phyloP scores from a whole-genome alignment of 2,797 vertebrate species.

The Hydrocynus forskahlii region DNA sequence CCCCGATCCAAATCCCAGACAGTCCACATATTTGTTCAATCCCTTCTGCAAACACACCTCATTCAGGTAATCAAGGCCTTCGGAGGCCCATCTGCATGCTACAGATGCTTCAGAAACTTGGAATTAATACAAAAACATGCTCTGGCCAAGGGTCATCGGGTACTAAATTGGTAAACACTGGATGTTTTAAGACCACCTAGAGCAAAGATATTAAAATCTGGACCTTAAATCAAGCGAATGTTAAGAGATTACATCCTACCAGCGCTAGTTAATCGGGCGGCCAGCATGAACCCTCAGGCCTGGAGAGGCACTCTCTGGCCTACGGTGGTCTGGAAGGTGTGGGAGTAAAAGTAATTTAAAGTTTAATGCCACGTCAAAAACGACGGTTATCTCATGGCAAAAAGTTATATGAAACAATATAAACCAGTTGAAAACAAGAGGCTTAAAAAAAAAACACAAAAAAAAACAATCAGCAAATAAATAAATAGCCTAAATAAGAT shows the following conservation, averaged over 20 bases:
- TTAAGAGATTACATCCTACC: neutral
- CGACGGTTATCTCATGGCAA: too few species aligned
- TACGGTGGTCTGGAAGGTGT: neutral
- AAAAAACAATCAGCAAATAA: too few species aligned
- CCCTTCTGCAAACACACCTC: neutral
- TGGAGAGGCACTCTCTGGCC: neutral
- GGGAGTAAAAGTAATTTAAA: too few species aligned
- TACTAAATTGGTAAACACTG: neutral
- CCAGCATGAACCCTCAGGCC: neutral
- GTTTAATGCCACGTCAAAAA: too few species aligned
- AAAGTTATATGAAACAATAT: too few species aligned
- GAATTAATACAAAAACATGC: neutral
- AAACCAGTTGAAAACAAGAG: too few species aligned
- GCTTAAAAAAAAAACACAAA: too few species aligned
- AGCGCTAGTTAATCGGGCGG: neutral
- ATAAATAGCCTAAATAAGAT: too few species aligned
- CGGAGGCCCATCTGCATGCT: too few species aligned
- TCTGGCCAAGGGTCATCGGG: neutral
- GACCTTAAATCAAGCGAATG: neutral
- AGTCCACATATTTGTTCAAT: neutral
- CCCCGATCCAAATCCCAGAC: neutral
- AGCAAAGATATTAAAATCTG: neutral
- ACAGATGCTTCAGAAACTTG: neutral
- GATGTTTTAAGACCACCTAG: neutral
- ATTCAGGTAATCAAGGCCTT: neutral